These are phyloP conservation scores for Myopa tessellatipennis DNA, from an alignment of 2,888 invertebrate species.

Conservation along the genomic window DNA sequence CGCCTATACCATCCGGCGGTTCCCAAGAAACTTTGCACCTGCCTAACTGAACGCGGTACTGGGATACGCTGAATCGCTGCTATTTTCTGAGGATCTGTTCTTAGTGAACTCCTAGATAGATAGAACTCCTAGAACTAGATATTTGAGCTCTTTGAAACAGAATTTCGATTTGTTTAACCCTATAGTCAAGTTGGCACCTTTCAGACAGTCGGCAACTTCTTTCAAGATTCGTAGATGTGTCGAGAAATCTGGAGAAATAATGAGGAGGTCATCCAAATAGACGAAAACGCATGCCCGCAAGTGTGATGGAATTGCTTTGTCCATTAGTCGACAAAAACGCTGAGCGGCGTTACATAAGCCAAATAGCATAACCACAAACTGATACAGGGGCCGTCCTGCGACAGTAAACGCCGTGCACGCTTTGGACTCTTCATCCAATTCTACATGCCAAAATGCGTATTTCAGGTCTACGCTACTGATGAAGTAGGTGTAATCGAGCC, in stretches of 20 bases:
- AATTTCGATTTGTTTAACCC: conserved; percentile 41
- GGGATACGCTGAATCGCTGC: conserved; percentile 30
- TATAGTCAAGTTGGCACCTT: conserved; percentile 39
- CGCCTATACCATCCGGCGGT: conserved; percentile 30
- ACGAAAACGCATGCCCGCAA: conserved; percentile 42
- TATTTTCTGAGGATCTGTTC: conserved; percentile 35
- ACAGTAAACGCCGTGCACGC: conserved; percentile 41
- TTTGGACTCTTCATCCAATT: conserved; percentile 8
- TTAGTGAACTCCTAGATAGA: conserved; percentile 14
- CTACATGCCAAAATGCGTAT: conserved; percentile 39
- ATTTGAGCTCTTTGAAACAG: conserved; percentile 40
- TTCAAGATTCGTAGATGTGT: conserved; percentile 30
- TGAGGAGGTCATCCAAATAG: conserved; percentile 44
- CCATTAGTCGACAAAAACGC: conserved; percentile 34
- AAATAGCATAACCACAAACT: too few relatives aligned
- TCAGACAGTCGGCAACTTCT: conserved; percentile 35
- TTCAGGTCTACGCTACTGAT: conserved; percentile 7
- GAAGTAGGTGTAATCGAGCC: too few relatives aligned
- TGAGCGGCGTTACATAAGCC: too few relatives aligned
- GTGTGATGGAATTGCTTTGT: conserved; percentile 45
- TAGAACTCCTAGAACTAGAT: conserved; percentile 39
- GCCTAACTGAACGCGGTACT: conserved; percentile 12
- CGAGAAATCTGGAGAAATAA: conserved; percentile 36
- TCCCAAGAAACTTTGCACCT: conserved; percentile 33
- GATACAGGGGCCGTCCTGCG: too few relatives aligned